These are phyloP conservation scores for Thermophis baileyi DNA, from an alignment of 2,113 vertebrate species.

Conservation along the genomic window DNA sequence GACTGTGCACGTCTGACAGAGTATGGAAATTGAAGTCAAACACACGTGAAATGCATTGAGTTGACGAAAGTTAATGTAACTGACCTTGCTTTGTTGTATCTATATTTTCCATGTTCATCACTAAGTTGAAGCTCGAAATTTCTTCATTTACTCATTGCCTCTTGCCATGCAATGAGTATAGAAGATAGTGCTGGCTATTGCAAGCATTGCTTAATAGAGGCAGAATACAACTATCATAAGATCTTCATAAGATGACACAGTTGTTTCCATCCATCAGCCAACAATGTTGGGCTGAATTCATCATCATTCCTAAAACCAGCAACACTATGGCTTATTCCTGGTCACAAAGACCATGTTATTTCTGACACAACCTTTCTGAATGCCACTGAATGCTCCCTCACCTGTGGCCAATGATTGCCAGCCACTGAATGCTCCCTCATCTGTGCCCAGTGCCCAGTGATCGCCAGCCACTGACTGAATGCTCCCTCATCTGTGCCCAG, in stretches of 20 bases:
- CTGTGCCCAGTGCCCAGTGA: background rate
- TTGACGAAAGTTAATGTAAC: background rate
- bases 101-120: background rate
- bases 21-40: background rate
- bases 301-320: background rate
- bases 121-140: background rate
- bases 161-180: too few species aligned
- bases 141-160: background rate
- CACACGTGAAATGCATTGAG: background rate
- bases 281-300: background rate
- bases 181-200: background rate
- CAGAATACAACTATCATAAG: background rate
- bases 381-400: background rate
- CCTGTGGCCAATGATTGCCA: background rate
- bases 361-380: background rate
- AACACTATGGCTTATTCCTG: background rate
- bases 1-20: background rate
- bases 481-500: background rate
- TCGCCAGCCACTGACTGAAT: background rate
- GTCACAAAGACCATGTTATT: background rate
- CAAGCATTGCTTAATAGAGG: background rate
- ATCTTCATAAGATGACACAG: background rate
- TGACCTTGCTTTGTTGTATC: background rate
- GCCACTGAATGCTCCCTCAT: background rate
- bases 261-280: background rate